phyloP scores from a whole-genome alignment of 2,797 vertebrate species.

The Mormyrus hasselquistii region DNA sequence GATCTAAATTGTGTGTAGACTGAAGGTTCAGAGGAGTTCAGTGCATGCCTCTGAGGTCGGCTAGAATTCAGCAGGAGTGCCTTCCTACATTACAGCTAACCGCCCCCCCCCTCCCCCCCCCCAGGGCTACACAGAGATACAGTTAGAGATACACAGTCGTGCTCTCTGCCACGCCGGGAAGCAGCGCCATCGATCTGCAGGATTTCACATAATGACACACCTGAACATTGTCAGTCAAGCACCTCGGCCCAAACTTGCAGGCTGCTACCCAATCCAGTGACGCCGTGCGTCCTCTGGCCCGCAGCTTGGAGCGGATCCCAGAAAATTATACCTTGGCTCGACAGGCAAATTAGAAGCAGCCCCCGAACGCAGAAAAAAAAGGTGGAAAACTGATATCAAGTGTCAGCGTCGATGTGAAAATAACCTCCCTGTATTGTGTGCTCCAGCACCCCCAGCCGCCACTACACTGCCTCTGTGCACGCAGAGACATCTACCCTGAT shows the following conservation, averaged over 20 bases:
- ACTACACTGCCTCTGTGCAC: neutral
- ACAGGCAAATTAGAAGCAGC: constrained; percentile 5
- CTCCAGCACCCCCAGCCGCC: neutral
- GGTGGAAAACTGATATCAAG: neutral
- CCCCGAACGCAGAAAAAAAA: neutral
- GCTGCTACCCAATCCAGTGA: neutral
- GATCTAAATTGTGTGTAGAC: neutral
- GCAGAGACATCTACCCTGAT: neutral
- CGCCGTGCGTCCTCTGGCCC: neutral
- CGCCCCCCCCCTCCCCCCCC: neutral
- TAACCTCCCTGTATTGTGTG: neutral
- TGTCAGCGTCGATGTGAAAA: neutral
- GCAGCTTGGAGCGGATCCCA: neutral
- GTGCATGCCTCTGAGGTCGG: neutral
- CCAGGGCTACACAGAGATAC: neutral
- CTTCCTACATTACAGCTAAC: neutral
- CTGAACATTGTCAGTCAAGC: neutral
- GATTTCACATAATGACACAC: neutral
- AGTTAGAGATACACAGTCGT: neutral
- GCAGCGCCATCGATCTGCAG: neutral
- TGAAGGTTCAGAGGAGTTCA: neutral
- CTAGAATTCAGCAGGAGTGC: neutral
- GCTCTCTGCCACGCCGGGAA: neutral
- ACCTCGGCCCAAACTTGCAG: neutral
- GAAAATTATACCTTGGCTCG: constrained; percentile 6